A percentile compares a stretch with the other conserved stretches of the same genome.
These are phyloP conservation scores for Carabus problematicus DNA, from an alignment of 2,888 invertebrate genomes.

Conservation along the genomic window DNA sequence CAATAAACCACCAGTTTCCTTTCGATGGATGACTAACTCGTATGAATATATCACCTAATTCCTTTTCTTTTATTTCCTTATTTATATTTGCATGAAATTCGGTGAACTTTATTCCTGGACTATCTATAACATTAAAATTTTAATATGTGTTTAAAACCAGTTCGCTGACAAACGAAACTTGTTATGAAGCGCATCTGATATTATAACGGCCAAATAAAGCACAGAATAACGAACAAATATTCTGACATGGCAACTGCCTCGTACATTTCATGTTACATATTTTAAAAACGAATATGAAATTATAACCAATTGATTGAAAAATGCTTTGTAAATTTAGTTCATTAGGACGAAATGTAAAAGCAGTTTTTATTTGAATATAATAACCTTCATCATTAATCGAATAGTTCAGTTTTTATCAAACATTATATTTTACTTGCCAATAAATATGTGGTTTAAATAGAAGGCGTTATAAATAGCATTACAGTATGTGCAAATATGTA, in stretches of 20 bases:
- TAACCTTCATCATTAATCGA: neutral
- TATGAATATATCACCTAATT: slow-evolving; percentile 21
- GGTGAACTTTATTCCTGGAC: slow-evolving; percentile 13
- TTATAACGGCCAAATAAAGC: neutral
- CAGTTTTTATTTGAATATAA: neutral
- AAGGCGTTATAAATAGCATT: neutral
- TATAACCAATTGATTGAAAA: neutral
- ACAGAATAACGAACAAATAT: neutral
- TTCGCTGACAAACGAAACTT: neutral
- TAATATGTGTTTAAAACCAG: neutral
- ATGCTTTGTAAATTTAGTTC: neutral
- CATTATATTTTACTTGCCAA: neutral
- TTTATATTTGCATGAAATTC: slow-evolving; percentile 30
- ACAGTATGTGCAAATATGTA: neutral
- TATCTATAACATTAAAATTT: slow-evolving; percentile 5
- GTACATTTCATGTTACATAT: no score
- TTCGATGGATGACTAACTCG: slow-evolving; percentile 13
- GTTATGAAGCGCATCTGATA: no score
- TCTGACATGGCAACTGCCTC: neutral
- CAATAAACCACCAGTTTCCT: slow-evolving; percentile 15
- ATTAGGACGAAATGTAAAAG: neutral
- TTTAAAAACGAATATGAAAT: neutral
- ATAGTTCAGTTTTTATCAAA: neutral
- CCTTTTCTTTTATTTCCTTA: slow-evolving; percentile 20
- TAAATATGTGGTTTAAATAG: neutral